These are phyloP conservation scores for Guaruba guarouba DNA, from an alignment of 2,113 vertebrate species.

Conservation along the genomic window DNA sequence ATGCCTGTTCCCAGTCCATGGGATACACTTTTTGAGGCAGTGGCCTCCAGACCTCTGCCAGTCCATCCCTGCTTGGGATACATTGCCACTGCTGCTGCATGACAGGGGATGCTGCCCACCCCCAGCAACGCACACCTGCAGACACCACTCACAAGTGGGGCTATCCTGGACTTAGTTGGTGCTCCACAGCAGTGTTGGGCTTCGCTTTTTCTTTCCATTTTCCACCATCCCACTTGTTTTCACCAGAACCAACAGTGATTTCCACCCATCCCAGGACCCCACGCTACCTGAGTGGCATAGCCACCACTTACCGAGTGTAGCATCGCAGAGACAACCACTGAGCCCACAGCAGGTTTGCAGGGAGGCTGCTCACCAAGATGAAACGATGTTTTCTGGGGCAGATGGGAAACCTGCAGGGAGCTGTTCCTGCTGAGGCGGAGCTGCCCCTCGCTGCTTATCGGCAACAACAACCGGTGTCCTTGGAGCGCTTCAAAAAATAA, in stretches of 20 bases:
- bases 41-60: not conserved
- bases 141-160: fast-evolving
- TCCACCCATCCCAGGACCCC: not conserved
- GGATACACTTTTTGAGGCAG: not conserved
- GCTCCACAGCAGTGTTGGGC: fast-evolving
- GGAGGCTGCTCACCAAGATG: not conserved
- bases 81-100: fast-evolving
- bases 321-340: fast-evolving
- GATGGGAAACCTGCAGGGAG: not conserved
- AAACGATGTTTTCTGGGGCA: not conserved
- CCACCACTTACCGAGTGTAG: not conserved
- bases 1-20: fast-evolving
- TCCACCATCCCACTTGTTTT: not conserved
- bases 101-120: not conserved
- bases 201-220: not conserved
- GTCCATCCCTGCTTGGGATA: not conserved
- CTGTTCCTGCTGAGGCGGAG: slow-evolving; percentile 32
- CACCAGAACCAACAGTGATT: not conserved
- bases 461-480: slow-evolving; percentile 36
- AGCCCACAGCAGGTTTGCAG: not conserved
- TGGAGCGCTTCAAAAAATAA: slow-evolving; percentile 3
- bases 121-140: not conserved
- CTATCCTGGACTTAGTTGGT: fast-evolving
- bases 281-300: fast-evolving
- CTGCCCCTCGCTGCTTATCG: slow-evolving; percentile 8